Percentiles rank a stretch among this genome's conserved stretches.
Conservation (phyloP, 2,888 invertebrate species). For the Calameuta idolon region DNA sequence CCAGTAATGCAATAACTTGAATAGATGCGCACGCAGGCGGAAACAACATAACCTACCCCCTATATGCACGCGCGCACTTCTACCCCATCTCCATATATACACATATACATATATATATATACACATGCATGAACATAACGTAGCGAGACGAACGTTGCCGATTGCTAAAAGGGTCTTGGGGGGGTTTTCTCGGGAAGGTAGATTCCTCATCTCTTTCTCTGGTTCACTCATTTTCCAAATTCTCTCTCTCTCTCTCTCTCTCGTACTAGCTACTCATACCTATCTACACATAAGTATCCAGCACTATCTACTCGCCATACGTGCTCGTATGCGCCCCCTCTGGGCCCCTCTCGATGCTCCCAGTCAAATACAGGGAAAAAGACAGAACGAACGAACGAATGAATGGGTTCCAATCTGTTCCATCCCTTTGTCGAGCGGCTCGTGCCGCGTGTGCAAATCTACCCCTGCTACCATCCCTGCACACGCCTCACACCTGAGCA, state of each 20-base stretch:
- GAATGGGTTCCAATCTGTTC: conserved; percentile 62
- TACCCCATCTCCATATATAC: conserved; percentile 4
- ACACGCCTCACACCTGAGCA: conserved; percentile 67
- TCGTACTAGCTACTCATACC: not conserved
- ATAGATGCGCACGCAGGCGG: conserved; percentile 60
- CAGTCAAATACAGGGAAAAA: conserved; percentile 42
- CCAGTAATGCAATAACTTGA: conserved; percentile 65
- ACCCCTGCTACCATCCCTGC: conserved; percentile 45
- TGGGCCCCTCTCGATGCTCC: conserved; percentile 16
- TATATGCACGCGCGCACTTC: not conserved
- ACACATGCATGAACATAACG: not conserved
- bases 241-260: not conserved
- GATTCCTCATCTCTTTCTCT: not conserved
- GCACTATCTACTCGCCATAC: not conserved
- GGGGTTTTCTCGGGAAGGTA: not conserved
- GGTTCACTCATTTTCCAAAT: too few species aligned
- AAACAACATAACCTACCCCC: conserved; percentile 53
- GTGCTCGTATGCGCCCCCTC: not conserved
- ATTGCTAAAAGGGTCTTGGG: not conserved
- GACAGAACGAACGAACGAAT: conserved; percentile 38
- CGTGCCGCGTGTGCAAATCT: conserved; percentile 67
- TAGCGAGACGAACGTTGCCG: not conserved
- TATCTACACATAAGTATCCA: not conserved
- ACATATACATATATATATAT: too few species aligned
- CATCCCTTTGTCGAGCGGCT: conserved; percentile 64